phyloP scores from a whole-genome alignment of 2,113 vertebrate genomes.

The Scomber colias region DNA sequence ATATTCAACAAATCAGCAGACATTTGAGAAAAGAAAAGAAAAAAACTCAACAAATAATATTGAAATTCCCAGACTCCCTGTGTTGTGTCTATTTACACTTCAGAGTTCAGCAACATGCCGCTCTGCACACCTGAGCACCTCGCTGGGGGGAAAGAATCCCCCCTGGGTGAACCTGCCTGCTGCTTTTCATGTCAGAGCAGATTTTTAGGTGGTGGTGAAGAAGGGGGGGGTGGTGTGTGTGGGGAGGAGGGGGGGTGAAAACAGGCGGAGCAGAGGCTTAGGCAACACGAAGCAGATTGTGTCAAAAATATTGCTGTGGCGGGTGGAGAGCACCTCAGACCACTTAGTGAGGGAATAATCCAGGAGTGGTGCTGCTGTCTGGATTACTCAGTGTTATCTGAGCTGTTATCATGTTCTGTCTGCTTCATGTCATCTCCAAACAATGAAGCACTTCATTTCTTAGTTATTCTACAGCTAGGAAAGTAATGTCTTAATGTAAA shows the following conservation, averaged over 20 bases:
- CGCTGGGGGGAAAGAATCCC: conserved; percentile 32
- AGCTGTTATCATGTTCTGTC: neutral
- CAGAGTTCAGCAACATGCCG: conserved; percentile 28
- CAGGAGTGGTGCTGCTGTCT: neutral
- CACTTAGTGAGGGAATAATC: conserved; percentile 29
- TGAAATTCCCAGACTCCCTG: conserved; percentile 1
- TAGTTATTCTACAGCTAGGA: neutral
- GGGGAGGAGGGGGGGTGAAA: neutral
- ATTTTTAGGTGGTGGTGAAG: conserved; percentile 17
- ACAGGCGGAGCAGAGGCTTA: neutral
- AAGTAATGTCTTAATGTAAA: neutral
- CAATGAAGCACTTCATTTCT: neutral
- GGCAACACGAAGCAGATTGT: conserved; percentile 36
- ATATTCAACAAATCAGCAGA: neutral
- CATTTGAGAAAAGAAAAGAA: neutral
- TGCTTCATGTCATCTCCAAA: neutral
- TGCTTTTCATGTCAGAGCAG: conserved; percentile 54
- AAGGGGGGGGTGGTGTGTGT: no score
- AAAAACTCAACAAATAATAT: neutral
- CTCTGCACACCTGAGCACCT: conserved; percentile 41
- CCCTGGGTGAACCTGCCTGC: conserved; percentile 57
- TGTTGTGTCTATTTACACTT: conserved; percentile 41
- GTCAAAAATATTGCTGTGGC: conserved; percentile 39
- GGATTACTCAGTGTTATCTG: conserved; percentile 19
- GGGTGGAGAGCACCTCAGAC: conserved; percentile 2